Conservation (phyloP, 2,797 vertebrate species). For the Botia almorhae region DNA sequence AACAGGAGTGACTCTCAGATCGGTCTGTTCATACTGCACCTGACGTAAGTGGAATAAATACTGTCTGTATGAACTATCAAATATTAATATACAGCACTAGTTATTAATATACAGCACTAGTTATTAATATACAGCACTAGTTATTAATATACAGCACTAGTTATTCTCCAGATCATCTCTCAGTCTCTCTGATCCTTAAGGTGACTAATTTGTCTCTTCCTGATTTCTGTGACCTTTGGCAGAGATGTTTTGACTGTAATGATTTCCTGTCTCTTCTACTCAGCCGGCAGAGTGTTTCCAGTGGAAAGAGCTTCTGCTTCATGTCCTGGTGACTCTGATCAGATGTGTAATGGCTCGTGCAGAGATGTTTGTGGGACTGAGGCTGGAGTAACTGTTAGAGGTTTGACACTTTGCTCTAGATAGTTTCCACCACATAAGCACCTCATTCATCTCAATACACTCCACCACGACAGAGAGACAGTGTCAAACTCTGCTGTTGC, state of each 20-base stretch:
- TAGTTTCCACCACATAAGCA: background rate
- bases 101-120: too few relatives aligned
- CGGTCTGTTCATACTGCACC: too few relatives aligned
- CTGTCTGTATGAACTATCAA: too few relatives aligned
- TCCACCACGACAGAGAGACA: background rate
- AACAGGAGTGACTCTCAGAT: too few relatives aligned
- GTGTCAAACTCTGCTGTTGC: background rate
- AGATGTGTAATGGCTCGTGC: too few relatives aligned
- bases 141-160: too few relatives aligned
- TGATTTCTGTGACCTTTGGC: conserved; percentile 92
- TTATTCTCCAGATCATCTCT: conserved; percentile 29
- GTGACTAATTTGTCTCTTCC: conserved; percentile 91
- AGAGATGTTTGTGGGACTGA: too few relatives aligned
- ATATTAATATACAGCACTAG: too few relatives aligned
- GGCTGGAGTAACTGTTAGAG: too few relatives aligned
- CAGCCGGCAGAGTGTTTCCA: conserved; percentile 70
- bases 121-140: too few relatives aligned
- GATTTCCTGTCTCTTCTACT: conserved; percentile 94
- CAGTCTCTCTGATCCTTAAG: conserved; percentile 79
- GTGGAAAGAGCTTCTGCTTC: conserved; percentile 8
- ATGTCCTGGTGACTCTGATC: too few relatives aligned
- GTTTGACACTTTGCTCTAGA: background rate
- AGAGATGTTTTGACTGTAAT: conserved; percentile 88
- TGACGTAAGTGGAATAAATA: too few relatives aligned
- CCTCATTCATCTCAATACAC: conserved; percentile 23